Conservation (phyloP, 2,888 invertebrate genomes). For the Gastracanthus pulcherrimus region DNA sequence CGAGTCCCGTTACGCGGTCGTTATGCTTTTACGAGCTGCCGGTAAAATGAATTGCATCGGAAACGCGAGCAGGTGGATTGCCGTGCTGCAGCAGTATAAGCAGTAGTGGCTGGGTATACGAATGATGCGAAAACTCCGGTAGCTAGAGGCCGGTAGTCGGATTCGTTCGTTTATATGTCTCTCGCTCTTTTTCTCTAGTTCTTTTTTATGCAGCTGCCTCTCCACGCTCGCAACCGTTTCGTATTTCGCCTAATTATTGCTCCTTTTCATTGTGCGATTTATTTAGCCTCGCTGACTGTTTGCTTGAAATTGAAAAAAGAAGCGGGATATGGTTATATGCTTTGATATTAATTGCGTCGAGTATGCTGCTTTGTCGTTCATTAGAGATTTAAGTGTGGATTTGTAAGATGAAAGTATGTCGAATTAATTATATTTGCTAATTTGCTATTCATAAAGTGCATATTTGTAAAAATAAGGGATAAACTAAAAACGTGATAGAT, state of each 20-base stretch:
- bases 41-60: conserved; percentile 27
- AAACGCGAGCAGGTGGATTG: conserved; percentile 5
- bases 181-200: background rate
- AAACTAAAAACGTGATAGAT: too few relatives aligned
- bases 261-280: background rate
- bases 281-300: background rate
- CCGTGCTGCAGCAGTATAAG: background rate
- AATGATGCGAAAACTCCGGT: background rate
- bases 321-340: too few relatives aligned
- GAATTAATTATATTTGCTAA: too few relatives aligned
- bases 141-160: background rate
- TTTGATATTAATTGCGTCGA: too few relatives aligned
- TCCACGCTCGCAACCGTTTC: background rate
- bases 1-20: conserved; percentile 30
- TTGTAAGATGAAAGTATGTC: too few relatives aligned
- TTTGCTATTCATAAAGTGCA: too few relatives aligned
- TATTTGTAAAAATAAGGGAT: too few relatives aligned
- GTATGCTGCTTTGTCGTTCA: too few relatives aligned
- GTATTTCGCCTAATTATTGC: background rate
- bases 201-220: too few relatives aligned
- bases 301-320: background rate
- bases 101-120: background rate
- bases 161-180: background rate
- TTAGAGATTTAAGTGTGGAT: too few relatives aligned
- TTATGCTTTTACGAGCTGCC: conserved; percentile 33